These are phyloP conservation scores for Eupithecia dodoneata DNA, from an alignment of 2,888 invertebrate genomes.

Conservation along the genomic window DNA sequence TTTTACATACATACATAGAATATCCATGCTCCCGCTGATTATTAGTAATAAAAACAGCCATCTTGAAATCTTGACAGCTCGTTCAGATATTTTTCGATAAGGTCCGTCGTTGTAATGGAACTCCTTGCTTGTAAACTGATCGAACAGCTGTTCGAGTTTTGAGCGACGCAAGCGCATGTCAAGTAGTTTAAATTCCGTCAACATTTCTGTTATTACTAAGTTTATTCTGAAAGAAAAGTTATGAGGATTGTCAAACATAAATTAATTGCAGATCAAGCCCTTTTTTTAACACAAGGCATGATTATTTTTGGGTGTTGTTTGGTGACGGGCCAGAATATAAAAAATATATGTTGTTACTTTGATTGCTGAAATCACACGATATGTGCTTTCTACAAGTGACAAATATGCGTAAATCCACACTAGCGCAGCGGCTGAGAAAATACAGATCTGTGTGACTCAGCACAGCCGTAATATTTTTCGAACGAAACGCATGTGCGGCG, in stretches of 20 bases:
- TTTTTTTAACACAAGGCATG: too few relatives aligned
- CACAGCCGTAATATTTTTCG: too few relatives aligned
- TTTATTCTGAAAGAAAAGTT: neutral
- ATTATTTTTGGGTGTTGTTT: too few relatives aligned
- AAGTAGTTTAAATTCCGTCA: constrained; percentile 54
- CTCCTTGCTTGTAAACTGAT: constrained; percentile 53
- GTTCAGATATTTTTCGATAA: constrained; percentile 49
- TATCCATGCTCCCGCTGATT: constrained; percentile 44
- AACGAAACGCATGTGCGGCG: too few relatives aligned
- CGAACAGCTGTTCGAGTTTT: constrained; percentile 47
- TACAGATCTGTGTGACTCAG: too few relatives aligned
- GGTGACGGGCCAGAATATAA: too few relatives aligned
- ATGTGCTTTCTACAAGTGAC: too few relatives aligned
- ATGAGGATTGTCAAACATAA: neutral
- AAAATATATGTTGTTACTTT: too few relatives aligned
- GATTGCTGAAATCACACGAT: too few relatives aligned
- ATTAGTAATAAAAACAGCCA: constrained; percentile 48
- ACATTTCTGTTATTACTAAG: constrained; percentile 51
- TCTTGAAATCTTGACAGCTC: constrained; percentile 50
- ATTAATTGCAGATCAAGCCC: neutral
- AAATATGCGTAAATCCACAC: too few relatives aligned
- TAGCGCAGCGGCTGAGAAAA: too few relatives aligned
- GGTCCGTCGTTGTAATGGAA: constrained; percentile 47
- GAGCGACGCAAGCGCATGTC: constrained; percentile 55
- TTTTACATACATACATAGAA: constrained; percentile 46